These are phyloP conservation scores for Acipenser transmontanus DNA, from an alignment of 2,797 vertebrate species.

Conservation along the genomic window DNA sequence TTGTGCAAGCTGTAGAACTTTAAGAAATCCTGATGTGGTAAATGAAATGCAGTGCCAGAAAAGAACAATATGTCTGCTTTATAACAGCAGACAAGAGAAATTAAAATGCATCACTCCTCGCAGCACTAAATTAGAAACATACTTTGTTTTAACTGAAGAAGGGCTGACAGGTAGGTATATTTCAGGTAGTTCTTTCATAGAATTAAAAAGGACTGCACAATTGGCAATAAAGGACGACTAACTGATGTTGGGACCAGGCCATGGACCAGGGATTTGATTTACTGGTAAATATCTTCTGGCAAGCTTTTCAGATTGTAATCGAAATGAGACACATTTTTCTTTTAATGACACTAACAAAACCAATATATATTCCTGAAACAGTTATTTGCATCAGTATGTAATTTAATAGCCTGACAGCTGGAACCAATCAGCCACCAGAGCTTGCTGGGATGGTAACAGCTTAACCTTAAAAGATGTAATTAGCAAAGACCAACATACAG, in stretches of 20 bases:
- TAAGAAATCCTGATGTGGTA: too few species aligned
- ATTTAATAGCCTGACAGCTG: slow-evolving; percentile 37
- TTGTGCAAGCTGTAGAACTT: too few species aligned
- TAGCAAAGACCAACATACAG: background rate
- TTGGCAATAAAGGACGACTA: background rate
- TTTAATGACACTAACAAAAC: slow-evolving; percentile 17
- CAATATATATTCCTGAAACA: slow-evolving; percentile 7
- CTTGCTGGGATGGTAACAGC: slow-evolving; percentile 30
- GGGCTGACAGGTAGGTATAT: slow-evolving; percentile 25
- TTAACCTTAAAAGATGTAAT: slow-evolving; percentile 28
- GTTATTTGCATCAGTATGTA: slow-evolving; percentile 11
- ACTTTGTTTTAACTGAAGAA: slow-evolving; percentile 23
- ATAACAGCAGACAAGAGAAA: slow-evolving; percentile 13
- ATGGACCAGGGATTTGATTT: background rate
- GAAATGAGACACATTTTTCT: slow-evolving; percentile 11
- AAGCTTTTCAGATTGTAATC: background rate
- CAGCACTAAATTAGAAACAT: slow-evolving; percentile 19
- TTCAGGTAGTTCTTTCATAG: slow-evolving; percentile 2
- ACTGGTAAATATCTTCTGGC: slow-evolving; percentile 2
- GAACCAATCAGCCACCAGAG: slow-evolving; percentile 37
- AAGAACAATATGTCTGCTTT: slow-evolving; percentile 10
- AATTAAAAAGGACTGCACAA: slow-evolving; percentile 12
- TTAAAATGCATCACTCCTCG: slow-evolving; percentile 33
- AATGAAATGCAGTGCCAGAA: background rate
- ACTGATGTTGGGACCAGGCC: slow-evolving; percentile 6